Conservation (phyloP, 64 coral and sea anemone genomes). For the Stylophora pistillata region DNA sequence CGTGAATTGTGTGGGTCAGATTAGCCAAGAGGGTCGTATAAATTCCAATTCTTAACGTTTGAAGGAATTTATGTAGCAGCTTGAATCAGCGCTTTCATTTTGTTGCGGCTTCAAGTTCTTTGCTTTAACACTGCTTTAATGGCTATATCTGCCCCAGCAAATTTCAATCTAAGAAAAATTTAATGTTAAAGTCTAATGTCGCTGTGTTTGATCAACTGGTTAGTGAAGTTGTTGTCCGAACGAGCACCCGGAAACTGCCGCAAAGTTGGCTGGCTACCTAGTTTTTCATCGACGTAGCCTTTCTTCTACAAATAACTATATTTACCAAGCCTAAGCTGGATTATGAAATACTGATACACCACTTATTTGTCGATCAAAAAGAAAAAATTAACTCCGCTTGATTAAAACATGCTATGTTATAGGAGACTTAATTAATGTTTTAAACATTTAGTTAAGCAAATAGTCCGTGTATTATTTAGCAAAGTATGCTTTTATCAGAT, state of each 20-base stretch:
- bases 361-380: neutral
- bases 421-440: too few relatives aligned
- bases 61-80: neutral
- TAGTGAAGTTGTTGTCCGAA: neutral
- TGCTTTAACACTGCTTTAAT: neutral
- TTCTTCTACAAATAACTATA: neutral
- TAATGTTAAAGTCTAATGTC: neutral
- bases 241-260: conserved; percentile 17
- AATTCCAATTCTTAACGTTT: neutral
- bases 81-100: neutral
- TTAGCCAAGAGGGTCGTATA: neutral
- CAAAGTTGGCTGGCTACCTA: neutral
- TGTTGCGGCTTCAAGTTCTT: neutral
- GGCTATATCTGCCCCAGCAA: neutral
- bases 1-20: neutral
- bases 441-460: too few relatives aligned
- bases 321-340: neutral
- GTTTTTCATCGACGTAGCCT: neutral
- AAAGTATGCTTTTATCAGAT: too few relatives aligned
- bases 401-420: too few relatives aligned
- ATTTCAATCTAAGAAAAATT: neutral
- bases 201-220: neutral
- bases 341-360: neutral
- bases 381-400: neutral
- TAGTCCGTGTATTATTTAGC: too few relatives aligned